Evolutionary conservation across 2,888 invertebrate genomes (phyloP).

Genomic region (Dynastes grantii): DNA sequence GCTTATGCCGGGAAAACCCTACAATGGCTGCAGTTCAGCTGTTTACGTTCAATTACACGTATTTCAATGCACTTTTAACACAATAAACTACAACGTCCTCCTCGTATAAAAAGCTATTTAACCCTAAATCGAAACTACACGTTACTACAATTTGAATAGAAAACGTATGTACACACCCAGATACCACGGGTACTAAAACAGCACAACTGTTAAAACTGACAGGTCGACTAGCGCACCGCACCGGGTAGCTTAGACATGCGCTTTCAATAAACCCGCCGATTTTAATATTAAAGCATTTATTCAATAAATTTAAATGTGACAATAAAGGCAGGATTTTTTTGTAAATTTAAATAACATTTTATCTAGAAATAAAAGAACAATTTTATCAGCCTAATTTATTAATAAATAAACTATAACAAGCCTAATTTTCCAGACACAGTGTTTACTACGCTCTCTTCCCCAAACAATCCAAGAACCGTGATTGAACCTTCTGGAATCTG

Average conservation of each 20-base stretch:
- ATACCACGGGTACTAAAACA: conserved; percentile 56
- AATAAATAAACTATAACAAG: conserved; percentile 55
- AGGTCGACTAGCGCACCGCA: conserved; percentile 56
- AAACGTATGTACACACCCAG: conserved; percentile 57
- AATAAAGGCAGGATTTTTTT: background rate
- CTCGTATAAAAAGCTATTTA: conserved; percentile 34
- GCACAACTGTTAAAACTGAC: conserved; percentile 58
- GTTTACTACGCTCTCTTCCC: conserved; percentile 70
- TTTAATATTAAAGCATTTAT: conserved; percentile 28
- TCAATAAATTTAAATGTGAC: conserved; percentile 1
- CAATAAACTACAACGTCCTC: conserved; percentile 24
- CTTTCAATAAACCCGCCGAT: conserved; percentile 48
- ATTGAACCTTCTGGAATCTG: conserved; percentile 70
- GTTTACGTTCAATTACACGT: conserved; percentile 18
- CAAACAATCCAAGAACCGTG: conserved; percentile 72
- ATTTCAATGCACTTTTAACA: conserved; percentile 14
- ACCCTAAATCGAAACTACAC: conserved; percentile 37
- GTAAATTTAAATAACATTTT: background rate
- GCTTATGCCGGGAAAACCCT: conserved; percentile 50
- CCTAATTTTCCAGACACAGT: conserved; percentile 66
- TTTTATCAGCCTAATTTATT: conserved; percentile 44
- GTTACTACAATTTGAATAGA: conserved; percentile 41
- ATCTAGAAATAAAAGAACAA: conserved; percentile 16
- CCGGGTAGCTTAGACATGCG: conserved; percentile 51
- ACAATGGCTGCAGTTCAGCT: conserved; percentile 47